A percentile compares a stretch with the other conserved stretches of the same genome.
Conservation (phyloP, 2,888 invertebrate genomes). For the Metellina segmentata region DNA sequence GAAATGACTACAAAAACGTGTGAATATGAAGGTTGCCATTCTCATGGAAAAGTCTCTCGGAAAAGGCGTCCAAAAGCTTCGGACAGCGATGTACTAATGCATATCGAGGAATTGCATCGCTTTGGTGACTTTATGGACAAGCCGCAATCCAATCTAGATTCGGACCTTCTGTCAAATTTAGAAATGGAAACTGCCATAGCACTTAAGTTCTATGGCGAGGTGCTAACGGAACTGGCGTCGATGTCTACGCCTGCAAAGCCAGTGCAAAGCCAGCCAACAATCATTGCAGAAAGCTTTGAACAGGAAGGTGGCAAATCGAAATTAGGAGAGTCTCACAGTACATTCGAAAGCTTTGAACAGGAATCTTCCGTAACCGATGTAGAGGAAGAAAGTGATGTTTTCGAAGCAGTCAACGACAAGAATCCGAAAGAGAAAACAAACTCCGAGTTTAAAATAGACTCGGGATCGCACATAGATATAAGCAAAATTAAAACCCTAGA, state of each 20-base stretch:
- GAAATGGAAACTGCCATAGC: not conserved
- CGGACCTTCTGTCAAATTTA: not conserved
- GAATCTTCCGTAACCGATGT: not conserved
- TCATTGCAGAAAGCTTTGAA: not conserved
- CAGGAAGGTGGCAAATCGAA: not conserved
- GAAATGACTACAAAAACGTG: not conserved
- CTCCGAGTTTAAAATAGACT: not conserved
- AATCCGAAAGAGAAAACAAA: not conserved
- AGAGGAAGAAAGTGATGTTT: not conserved
- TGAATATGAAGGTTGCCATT: not conserved
- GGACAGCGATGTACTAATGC: too few relatives aligned
- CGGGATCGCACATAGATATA: not conserved
- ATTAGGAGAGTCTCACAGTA: not conserved
- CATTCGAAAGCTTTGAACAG: not conserved
- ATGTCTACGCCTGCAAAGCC: not conserved
- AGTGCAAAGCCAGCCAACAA: not conserved
- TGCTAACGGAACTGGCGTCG: not conserved
- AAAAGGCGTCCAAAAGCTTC: not conserved
- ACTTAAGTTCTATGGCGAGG: not conserved
- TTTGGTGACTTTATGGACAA: not conserved
- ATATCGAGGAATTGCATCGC: not conserved
- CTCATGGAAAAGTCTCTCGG: not conserved
- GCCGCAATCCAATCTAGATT: not conserved
- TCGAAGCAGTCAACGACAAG: not conserved
- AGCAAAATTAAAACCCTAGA: not conserved